Percentiles rank a stretch among this genome's conserved stretches.
phyloP scores from a whole-genome alignment of 2,797 vertebrate species.

The Anas georgica region DNA sequence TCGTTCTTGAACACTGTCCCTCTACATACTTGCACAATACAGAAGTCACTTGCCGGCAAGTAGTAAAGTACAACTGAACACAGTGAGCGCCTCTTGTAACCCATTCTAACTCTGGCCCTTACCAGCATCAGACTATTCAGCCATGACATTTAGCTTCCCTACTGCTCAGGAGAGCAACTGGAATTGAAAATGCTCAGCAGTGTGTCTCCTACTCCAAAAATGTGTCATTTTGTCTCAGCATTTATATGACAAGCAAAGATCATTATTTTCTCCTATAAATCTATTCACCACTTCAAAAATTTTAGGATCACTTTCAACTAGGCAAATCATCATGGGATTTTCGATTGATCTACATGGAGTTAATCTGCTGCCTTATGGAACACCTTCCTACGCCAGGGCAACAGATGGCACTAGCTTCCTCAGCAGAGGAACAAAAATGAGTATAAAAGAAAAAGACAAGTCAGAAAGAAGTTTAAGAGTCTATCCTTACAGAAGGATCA shows the following conservation, averaged over 20 bases:
- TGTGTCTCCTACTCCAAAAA: neutral
- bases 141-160: neutral
- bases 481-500: neutral
- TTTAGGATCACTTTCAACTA: neutral
- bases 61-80: neutral
- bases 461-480: neutral
- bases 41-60: neutral
- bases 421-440: neutral
- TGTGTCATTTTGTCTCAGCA: neutral
- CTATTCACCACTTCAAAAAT: neutral
- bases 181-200: neutral
- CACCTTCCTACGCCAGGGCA: neutral
- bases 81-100: neutral
- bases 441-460: neutral
- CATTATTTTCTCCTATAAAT: neutral
- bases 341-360: fast-evolving
- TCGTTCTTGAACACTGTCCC: neutral
- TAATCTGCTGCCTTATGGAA: neutral
- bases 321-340: neutral
- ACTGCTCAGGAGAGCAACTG: fast-evolving
- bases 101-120: neutral
- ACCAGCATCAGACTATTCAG: neutral
- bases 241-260: neutral
- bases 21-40: neutral
- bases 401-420: neutral